Base-by-base conservation (phyloP, 1,140 invertebrate genomes). In the Eurosta solidaginis region DNA sequence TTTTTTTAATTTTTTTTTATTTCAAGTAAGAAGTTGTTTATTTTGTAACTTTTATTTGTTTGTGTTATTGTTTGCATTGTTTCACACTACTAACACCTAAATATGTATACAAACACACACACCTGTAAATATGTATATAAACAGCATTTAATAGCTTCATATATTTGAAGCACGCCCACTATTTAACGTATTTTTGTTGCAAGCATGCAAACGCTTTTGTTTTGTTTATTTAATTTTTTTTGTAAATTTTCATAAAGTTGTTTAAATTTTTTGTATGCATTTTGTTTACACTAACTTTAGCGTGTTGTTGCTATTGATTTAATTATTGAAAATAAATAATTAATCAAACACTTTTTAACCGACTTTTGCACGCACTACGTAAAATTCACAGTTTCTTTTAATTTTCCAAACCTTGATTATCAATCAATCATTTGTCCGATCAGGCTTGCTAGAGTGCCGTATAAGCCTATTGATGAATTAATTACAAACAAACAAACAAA, bases 21-120 rank as follows among this genome's bases (percentile, higher is more conserved):
- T n/a, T n/a, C n/a, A 59, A 33, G 9, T n/a, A 22, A 22, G 9
- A 12, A 17, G 9, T 63, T 17, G n/a, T 14, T 7, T 9, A 9
- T 20, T 17, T 68, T 40, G 29, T 40, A 40, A 6, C 40, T 36
- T 27, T 63, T 63, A n/a, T 17, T 63, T 20, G n/a, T 68, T 68
- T 68, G 59, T 68, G n/a, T n/a, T n/a, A n/a, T n/a, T n/a, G n/a
- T n/a, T n/a, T 68, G 59, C 59, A 68, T 22, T 68, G 59, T 33
- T 68, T 68, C 40, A 33, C 40, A 40, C 40, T 20, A 20, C 12
- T 68, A 40, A 17, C 59, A 17, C 45, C n/a, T n/a, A n/a, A 63
- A 20, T 20, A 68, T 33, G 6, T 27, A 42, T n/a, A 68, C 59
- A 33, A 17, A 68, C 36, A 33, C 59, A 68, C 54, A 63, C 59